These are phyloP conservation scores for Ageneiosus marmoratus DNA, from an alignment of 2,113 vertebrate species.

Conservation along the genomic window DNA sequence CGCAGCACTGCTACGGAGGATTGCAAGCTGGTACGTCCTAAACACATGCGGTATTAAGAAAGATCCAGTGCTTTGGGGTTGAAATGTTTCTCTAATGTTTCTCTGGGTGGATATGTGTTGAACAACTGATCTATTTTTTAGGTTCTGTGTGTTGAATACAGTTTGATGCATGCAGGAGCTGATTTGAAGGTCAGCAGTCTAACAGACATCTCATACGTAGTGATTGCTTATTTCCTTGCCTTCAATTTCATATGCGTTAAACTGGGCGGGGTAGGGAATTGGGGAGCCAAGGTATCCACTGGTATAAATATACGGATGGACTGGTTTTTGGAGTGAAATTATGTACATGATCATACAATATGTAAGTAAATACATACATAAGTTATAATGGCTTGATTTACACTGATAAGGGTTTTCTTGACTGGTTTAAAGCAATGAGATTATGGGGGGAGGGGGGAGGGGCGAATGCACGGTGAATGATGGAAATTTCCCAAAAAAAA, in stretches of 20 bases:
- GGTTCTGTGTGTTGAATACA: not conserved
- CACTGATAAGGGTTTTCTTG: slow-evolving; percentile 25
- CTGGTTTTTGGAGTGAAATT: not conserved
- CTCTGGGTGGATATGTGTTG: not conserved
- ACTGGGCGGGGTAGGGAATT: not conserved
- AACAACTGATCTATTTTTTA: slow-evolving; percentile 7
- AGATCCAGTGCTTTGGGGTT: not conserved
- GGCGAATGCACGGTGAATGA: not conserved
- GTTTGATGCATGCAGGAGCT: not conserved
- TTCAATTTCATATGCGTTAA: not conserved
- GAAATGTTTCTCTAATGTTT: not conserved
- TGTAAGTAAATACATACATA: slow-evolving; percentile 27
- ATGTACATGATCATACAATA: slow-evolving; percentile 36
- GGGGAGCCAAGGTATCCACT: not conserved
- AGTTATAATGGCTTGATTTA: slow-evolving; percentile 24
- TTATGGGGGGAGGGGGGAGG: no score
- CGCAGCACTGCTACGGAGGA: not conserved
- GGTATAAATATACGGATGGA: slow-evolving; percentile 3
- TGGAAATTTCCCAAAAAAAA: slow-evolving; percentile 52
- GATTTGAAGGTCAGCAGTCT: not conserved
- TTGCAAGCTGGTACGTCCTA: not conserved
- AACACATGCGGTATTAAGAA: not conserved
- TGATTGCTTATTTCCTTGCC: not conserved
- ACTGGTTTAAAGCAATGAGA: slow-evolving; percentile 35
- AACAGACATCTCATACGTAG: not conserved